Evolutionary conservation across 1,140 invertebrate species (phyloP), one percentile per base, ranked within the genome.

Genomic region (Drosophila nigromelanica): DNA sequence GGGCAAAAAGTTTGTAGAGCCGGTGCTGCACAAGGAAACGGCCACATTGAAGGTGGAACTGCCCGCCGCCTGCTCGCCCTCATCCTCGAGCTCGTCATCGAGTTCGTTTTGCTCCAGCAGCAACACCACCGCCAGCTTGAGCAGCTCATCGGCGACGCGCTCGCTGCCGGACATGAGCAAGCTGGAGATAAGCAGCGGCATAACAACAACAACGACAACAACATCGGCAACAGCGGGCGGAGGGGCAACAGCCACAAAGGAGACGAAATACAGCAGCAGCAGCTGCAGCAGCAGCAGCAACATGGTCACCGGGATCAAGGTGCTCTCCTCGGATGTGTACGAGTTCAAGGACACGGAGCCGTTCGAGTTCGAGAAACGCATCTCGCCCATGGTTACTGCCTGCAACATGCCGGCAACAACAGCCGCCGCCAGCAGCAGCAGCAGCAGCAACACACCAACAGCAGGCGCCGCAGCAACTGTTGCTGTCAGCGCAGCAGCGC

Each of bases 341-440:
- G 96, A 97, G 91, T 97, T 97, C 80, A 97, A 97, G 92, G 96
- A 97, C 92, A 96, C 96, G 0, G 96, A 97, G 92, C 96, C 96
- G 0, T 97, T 97, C 81, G 96, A 97, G 90, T 95, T 97, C 76
- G 95, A 96, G 91, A 94, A 95, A 8, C 93, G 90, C 14, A 91
- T 91, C 43, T 80, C 90, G 5, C 81, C 89, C n/a, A 89, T 91
- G 85, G 72, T 80, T 11, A 7, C 39, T 4, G 4, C 11, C 66
- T 10, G 7, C 45, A 4, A 10, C 47, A 24, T 55, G 24, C 43
- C 62, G 30, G 21, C 21, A 4, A 24, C 21, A 24, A 24, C 21
- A 24, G 21, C 21, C 3, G 21, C 21, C 21, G 21, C 24, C 60
- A 40, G 24, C 45, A 24, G 10, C 60, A 1, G 24, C 45, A 24